A percentile compares a stretch with the other conserved stretches of the same genome.
These are phyloP conservation scores for Himantopus leucocephalus DNA, from an alignment of 2,113 vertebrate species.

Conservation along the genomic window DNA sequence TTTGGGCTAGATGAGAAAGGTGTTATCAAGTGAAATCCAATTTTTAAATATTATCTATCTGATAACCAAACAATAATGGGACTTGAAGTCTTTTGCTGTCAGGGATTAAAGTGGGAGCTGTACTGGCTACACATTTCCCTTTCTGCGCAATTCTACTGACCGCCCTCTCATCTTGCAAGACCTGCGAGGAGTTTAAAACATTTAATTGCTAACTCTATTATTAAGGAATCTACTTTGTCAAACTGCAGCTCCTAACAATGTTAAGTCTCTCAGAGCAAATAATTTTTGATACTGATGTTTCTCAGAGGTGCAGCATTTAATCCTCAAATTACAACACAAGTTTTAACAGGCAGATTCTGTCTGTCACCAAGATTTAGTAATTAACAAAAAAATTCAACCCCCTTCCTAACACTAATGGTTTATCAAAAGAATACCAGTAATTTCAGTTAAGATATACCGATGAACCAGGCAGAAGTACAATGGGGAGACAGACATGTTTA, in stretches of 20 bases:
- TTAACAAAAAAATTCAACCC: slow-evolving; percentile 65
- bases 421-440: slow-evolving; percentile 68
- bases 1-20: not conserved
- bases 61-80: not conserved
- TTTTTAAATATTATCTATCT: not conserved
- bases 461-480: slow-evolving; percentile 24
- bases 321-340: slow-evolving; percentile 89
- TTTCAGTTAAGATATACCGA: slow-evolving; percentile 38
- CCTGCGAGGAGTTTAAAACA: slow-evolving; percentile 55
- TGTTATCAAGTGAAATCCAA: not conserved
- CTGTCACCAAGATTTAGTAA: slow-evolving; percentile 77
- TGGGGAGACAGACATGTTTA: slow-evolving; percentile 42
- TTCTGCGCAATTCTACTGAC: not conserved
- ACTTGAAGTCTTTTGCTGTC: not conserved
- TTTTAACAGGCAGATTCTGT: slow-evolving; percentile 83
- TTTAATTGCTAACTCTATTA: slow-evolving; percentile 51
- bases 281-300: slow-evolving; percentile 77
- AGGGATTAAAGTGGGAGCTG: not conserved
- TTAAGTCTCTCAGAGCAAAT: slow-evolving; percentile 65
- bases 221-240: slow-evolving; percentile 62
- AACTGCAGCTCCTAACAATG: slow-evolving; percentile 49
- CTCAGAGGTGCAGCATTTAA: slow-evolving; percentile 85
- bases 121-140: not conserved
- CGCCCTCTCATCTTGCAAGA: slow-evolving; percentile 12
- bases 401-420: slow-evolving; percentile 69